Evolutionary conservation across 1,140 invertebrate genomes (phyloP).

Genomic region (Microplitis mediator): DNA sequence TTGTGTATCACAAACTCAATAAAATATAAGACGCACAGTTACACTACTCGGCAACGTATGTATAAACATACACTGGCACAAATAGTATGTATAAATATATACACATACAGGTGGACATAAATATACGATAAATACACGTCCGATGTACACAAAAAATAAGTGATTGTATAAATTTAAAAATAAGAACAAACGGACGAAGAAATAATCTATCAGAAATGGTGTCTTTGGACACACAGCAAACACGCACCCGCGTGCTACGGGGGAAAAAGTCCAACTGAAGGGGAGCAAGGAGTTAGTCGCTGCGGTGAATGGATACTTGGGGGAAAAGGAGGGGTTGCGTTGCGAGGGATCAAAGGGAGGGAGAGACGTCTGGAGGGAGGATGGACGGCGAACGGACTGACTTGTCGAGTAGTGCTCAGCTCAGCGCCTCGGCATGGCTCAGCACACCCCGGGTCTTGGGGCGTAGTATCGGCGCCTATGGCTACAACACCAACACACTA

Average conservation of each 20-base stretch:
- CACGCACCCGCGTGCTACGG: constrained; percentile 30
- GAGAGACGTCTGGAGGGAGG: constrained; percentile 22
- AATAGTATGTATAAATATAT: background rate
- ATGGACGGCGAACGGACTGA: constrained; percentile 29
- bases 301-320: constrained; percentile 31
- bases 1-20: constrained; percentile 27
- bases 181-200: background rate
- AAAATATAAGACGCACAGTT: background rate
- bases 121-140: background rate
- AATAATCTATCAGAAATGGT: background rate
- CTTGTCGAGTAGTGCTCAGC: background rate
- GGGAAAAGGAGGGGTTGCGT: constrained; percentile 19
- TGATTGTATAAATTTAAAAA: background rate
- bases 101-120: background rate
- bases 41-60: background rate
- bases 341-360: constrained; percentile 24
- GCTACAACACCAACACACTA: background rate
- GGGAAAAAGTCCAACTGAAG: constrained; percentile 33
- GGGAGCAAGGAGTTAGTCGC: constrained; percentile 16
- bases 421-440: background rate
- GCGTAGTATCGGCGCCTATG: constrained; percentile 25
- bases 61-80: background rate
- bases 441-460: constrained; percentile 23
- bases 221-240: background rate
- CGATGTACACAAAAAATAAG: background rate